phyloP scores from a whole-genome alignment of 2,888 invertebrate species.

The Andrena minutula region DNA sequence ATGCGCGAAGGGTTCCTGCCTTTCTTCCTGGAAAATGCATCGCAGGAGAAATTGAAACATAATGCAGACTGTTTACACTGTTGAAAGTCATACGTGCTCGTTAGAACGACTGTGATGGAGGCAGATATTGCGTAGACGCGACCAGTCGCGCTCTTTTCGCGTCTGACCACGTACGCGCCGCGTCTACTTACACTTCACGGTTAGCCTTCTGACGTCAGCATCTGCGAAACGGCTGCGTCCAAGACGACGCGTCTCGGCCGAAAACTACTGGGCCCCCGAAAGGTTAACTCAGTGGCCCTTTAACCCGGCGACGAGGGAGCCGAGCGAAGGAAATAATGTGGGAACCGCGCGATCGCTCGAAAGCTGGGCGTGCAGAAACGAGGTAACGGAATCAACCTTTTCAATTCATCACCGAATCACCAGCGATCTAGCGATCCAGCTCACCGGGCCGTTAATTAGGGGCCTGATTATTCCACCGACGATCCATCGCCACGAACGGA shows the following conservation, averaged over 20 bases:
- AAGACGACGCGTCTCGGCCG: not conserved
- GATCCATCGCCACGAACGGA: not conserved
- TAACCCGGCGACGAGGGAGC: conserved; percentile 12
- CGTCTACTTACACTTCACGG: not conserved
- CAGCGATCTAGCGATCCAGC: conserved; percentile 17
- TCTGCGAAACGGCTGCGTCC: not conserved
- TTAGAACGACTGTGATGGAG: too few species aligned
- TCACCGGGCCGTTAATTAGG: not conserved
- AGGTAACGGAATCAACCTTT: conserved; percentile 49
- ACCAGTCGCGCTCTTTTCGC: not conserved
- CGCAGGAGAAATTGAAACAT: too few species aligned
- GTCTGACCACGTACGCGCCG: not conserved
- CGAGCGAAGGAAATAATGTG: conserved; percentile 45
- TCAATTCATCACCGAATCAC: conserved; percentile 40
- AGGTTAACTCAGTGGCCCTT: conserved; percentile 25
- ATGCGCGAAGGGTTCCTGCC: too few species aligned
- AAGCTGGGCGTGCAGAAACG: conserved; percentile 26
- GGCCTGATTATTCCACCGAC: not conserved
- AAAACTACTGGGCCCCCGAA: conserved; percentile 21
- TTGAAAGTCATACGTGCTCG: too few species aligned
- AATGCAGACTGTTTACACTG: too few species aligned
- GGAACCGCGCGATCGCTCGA: conserved; percentile 28
- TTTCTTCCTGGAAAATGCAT: too few species aligned
- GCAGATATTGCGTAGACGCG: too few species aligned
- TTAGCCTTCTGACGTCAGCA: not conserved